Evolutionary conservation across 2,113 vertebrate genomes (phyloP), one percentile per base, ranked within the genome.

Genomic region (Cnemophilus loriae): DNA sequence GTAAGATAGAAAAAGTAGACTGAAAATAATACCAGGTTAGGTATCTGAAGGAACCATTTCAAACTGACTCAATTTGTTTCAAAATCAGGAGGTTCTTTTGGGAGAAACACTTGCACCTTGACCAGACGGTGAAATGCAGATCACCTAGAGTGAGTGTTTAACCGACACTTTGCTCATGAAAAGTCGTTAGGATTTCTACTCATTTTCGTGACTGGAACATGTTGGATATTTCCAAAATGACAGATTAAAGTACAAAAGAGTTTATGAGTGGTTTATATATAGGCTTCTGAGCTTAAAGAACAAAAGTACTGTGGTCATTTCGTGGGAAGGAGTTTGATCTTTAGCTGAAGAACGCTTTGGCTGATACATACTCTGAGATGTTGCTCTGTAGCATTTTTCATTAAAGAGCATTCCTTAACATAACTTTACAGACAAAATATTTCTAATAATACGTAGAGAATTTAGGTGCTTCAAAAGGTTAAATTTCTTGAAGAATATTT

Each of bases 291-390:
- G 8, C 2, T 24, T 80, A 49, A 88, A 56, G 21, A 79, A 22
- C 0, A 1, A 6, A 64, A 49, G n/a, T 56, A 39, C n/a, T 88
- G 27, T 7, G 27, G 1, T 67, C 0, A 0, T 59, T 87, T 33
- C 65, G 22, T 73, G 57, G 14, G 22, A 44, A 39, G 28, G n/a
- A 71, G 7, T 56, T 92, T 56, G 15, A n/a, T 59, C 37, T 75
- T 44, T 37, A 76, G 37, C 27, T 64, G 49, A 19, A 33, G 39
- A 69, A 37, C 69, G 13, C 28, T 61, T 70, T 14, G 3, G 8
- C 60, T 78, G 41, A 21, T 75, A 0, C 2, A 15, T n/a, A 41
- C 4, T 32, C 28, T 3, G 28, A 50, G 10, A 35, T 79, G 8
- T 65, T 81, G n/a, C 53, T 89, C 26, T 67, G 35, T 59, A 55